Conservation (phyloP, 1,140 invertebrate genomes). For the Agraylea sexmaculata region DNA sequence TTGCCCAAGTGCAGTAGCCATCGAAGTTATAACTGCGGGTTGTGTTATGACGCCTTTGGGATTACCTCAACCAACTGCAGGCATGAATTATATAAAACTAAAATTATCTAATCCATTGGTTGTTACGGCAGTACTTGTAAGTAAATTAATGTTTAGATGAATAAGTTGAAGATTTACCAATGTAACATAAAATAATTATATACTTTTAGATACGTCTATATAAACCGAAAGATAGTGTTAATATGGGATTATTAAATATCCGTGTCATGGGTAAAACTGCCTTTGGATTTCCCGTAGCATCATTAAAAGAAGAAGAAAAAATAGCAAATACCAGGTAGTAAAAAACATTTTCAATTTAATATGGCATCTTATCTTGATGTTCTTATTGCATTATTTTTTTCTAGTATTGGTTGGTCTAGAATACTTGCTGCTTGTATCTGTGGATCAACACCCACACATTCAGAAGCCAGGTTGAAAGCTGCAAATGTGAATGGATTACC, state of each 20-base stretch:
- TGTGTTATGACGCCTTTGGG: conserved; percentile 43
- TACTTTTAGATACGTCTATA: conserved; percentile 48
- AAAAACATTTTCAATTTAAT: neutral
- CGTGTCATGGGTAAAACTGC: conserved; percentile 68
- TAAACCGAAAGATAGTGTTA: conserved; percentile 75
- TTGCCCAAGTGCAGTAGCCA: conserved; percentile 78
- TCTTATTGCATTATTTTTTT: neutral
- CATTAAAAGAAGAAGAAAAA: conserved; percentile 17
- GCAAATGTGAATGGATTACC: conserved; percentile 54
- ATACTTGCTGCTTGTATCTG: conserved; percentile 13
- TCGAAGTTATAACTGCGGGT: conserved; percentile 57
- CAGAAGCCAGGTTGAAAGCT: conserved; percentile 35
- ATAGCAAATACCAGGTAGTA: conserved; percentile 16
- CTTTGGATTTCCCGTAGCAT: conserved; percentile 26
- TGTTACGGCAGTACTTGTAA: conserved; percentile 43
- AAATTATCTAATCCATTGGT: conserved; percentile 72
- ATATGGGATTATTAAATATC: conserved; percentile 79
- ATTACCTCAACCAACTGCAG: conserved; percentile 59
- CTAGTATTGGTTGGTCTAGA: conserved; percentile 17
- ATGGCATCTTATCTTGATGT: neutral
- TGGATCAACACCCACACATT: conserved; percentile 1
- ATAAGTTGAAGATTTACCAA: too few relatives aligned
- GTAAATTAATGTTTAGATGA: too few relatives aligned
- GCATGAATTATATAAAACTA: conserved; percentile 74
- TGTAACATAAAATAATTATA: neutral